Conservation (phyloP, 2,113 vertebrate species). For the human (Homo sapiens) region GRCh38 chr2:2763501-2764000, state of each 20-base stretch:
- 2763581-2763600: neutral
- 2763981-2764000: rapidly evolving
- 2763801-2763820: neutral
- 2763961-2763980: rapidly evolving
- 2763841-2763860: neutral
- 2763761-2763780: neutral
- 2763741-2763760: too few species aligned
- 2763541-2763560: rapidly evolving
- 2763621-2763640: rapidly evolving
- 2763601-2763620: neutral
- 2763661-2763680: neutral
- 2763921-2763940: neutral
- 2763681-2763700: neutral
- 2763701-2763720: neutral
- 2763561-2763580: neutral
- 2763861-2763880: neutral
- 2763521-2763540: neutral
- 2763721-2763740: neutral
- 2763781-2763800: neutral
- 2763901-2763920: neutral
- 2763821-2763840: too few species aligned
- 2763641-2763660: too few species aligned
- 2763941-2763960: too few species aligned
- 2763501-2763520: neutral
- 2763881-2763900: neutral